These are phyloP conservation scores for Acanthopleura granulata DNA, from an alignment of 2,888 invertebrate genomes.

Conservation along the genomic window DNA sequence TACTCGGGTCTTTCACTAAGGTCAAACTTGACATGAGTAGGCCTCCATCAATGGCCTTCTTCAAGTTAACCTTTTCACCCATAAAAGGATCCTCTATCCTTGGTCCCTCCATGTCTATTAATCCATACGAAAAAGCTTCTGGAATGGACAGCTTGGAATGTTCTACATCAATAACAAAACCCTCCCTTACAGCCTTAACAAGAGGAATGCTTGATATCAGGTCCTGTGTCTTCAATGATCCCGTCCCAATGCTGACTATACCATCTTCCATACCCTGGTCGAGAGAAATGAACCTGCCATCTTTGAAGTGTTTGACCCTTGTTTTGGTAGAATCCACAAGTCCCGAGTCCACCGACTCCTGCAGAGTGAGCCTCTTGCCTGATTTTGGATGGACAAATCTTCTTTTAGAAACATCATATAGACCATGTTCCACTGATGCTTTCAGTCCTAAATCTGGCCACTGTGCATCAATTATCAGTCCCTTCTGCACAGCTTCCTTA, in stretches of 20 bases:
- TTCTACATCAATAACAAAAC: constrained; percentile 40
- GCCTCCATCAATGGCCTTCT: constrained; percentile 54
- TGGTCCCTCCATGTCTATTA: constrained; percentile 42
- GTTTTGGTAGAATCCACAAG: constrained; percentile 51
- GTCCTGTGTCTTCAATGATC: constrained; percentile 37
- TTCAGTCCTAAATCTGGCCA: constrained; percentile 44
- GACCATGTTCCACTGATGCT: constrained; percentile 85
- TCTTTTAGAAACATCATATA: constrained; percentile 85
- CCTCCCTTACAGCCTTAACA: constrained; percentile 82
- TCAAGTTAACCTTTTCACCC: constrained; percentile 43
- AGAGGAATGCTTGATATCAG: constrained; percentile 79
- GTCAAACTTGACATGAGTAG: constrained; percentile 48
- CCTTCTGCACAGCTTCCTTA: constrained; percentile 86
- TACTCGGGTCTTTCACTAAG: constrained; percentile 45
- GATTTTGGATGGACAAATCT: constrained; percentile 86
- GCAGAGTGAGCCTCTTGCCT: constrained; percentile 68
- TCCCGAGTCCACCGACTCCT: constrained; percentile 57
- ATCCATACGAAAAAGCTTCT: constrained; percentile 40
- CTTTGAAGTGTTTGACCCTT: constrained; percentile 37
- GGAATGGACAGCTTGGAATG: constrained; percentile 37
- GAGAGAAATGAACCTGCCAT: constrained; percentile 31
- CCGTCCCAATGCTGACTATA: constrained; percentile 34
- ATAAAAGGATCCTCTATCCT: constrained; percentile 52
- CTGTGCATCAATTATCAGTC: constrained; percentile 67
- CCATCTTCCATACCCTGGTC: constrained; percentile 36